Evolutionary conservation across 2,797 vertebrate genomes (phyloP).

Genomic region (Darevskia nairensis): DNA sequence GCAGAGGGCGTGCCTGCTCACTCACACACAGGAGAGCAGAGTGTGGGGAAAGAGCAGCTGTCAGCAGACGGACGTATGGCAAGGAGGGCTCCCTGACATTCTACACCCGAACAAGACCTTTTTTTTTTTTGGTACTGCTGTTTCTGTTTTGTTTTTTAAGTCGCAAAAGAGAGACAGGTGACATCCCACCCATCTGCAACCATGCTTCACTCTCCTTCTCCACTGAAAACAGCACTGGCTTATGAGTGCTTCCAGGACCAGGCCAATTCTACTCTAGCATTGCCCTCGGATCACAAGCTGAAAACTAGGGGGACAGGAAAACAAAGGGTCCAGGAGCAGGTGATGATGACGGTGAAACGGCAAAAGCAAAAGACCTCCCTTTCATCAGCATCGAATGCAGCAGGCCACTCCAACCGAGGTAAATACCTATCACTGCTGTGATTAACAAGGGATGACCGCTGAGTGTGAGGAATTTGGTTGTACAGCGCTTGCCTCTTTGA

Average conservation of each 20-base stretch:
- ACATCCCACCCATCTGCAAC: slow-evolving; percentile 56
- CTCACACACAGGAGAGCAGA: slow-evolving; percentile 67
- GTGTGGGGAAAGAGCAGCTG: slow-evolving; percentile 63
- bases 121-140: neutral
- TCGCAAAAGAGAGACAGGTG: slow-evolving; percentile 14
- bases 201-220: slow-evolving; percentile 82
- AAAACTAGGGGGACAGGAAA: slow-evolving; percentile 79
- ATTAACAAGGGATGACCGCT: neutral
- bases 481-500: neutral
- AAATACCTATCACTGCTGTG: neutral
- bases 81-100: slow-evolving; percentile 68
- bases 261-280: slow-evolving; percentile 82
- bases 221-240: slow-evolving; percentile 80
- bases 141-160: slow-evolving; percentile 1
- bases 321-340: slow-evolving; percentile 83
- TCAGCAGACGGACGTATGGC: slow-evolving; percentile 70
- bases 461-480: neutral
- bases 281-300: slow-evolving; percentile 83
- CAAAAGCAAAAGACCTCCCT: slow-evolving; percentile 80
- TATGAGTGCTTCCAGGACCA: slow-evolving; percentile 82
- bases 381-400: slow-evolving; percentile 67
- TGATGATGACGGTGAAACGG: slow-evolving; percentile 83
- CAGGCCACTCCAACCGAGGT: slow-evolving; percentile 81
- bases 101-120: slow-evolving; percentile 38
- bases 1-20: slow-evolving; percentile 78